Base-by-base conservation (phyloP, 1,140 invertebrate species). In the Drosophila nikananu region DNA sequence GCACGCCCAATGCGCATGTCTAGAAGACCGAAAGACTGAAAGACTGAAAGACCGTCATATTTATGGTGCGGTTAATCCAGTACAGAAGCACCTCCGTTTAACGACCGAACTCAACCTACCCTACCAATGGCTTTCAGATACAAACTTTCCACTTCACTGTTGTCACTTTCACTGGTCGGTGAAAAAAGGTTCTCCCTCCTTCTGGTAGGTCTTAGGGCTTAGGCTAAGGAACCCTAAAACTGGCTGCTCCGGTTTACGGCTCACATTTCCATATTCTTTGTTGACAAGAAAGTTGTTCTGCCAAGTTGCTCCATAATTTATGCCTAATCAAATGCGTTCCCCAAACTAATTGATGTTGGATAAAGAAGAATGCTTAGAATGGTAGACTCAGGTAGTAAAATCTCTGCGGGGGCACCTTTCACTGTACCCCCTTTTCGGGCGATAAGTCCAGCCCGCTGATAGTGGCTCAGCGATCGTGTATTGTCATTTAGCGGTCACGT, bases 71-170 rank as follows among this genome's bases (percentile, higher is more conserved):
- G 37, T 25, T 59, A 41, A 41, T 15, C 30, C 30, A 23, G 21
- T 65, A 86, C 83, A 80, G 83, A 87, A 27, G 30, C 21, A 2
- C 27, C 58, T 58, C 32, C 35, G 2, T n/a, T 44, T 57, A 60
- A 75, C n/a, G 25, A 63, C 61, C 32, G 25, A 12, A 37, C 46
- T 67, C 58, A 86, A 62, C 75, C 71, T 77, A 83, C 81, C 81
- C 66, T 83, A 80, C 63, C 37, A 67, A 17, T 8, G 17, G 17
- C 41, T 23, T 5, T 21, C 5, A 23, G 19, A 49, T 17, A 60
- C 9, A 73, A 86, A 89, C 83, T 86, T 86, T 86, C 83, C 80
- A 86, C 83, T 86, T 89, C 80, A 49, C 49, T 62, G 27, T 67
- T 67, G 66, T 73, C 83, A 87, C 76, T 77, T 77, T 77, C 75